Evolutionary conservation across 2,113 vertebrate species (phyloP), one percentile per base, ranked within the genome.

Genomic region (Speoplatyrhinus poulsoni): DNA sequence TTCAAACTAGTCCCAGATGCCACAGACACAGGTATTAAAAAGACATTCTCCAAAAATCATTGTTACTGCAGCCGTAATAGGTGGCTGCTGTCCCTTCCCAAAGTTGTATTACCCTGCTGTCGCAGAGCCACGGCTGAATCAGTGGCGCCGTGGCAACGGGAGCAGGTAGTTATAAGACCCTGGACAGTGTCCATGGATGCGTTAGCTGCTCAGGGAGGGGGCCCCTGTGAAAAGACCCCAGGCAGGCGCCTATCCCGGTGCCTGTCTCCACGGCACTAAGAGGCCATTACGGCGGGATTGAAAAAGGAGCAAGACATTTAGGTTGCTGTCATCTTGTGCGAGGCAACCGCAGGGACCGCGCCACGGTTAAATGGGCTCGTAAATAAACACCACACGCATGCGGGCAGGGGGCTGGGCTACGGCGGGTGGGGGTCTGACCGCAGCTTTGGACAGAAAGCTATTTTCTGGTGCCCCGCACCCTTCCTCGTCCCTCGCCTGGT

Each of bases 341-440:
- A 89, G 84, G 86, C 82, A 79, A 86, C 91, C 91, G 77, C 91
- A 88, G 85, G 85, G 88, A 90, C 90, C 86, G 80, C 88, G 82
- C 79, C 89, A 85, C 81, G 90, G 88, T 91, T 90, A 89, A 89
- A 90, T 80, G 69, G 85, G 81, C 90, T 92, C 87, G 85, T 92
- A 92, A 91, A 92, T 92, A 92, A 92, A 90, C 90, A 89, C 88
- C 89, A 76, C 89, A 91, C 86, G 74, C 88, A 85, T 79, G 82
- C 84, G 76, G 76, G 77, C 80, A 56, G 79, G 79, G 76, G 73
- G 83, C 77, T 75, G 81, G 73, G 76, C 72, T 76, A 82, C 69
- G 63, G 15, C 3, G 62, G 13, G 81, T 52, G 76, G 79, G 83
- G 73, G 80, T 73, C 47, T 52, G 52, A 89, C 90, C 87, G 19